Percentiles rank a stretch among this genome's conserved stretches.
Conservation (phyloP, 2,113 vertebrate genomes). For the Mesoclemmys tuberculata region DNA sequence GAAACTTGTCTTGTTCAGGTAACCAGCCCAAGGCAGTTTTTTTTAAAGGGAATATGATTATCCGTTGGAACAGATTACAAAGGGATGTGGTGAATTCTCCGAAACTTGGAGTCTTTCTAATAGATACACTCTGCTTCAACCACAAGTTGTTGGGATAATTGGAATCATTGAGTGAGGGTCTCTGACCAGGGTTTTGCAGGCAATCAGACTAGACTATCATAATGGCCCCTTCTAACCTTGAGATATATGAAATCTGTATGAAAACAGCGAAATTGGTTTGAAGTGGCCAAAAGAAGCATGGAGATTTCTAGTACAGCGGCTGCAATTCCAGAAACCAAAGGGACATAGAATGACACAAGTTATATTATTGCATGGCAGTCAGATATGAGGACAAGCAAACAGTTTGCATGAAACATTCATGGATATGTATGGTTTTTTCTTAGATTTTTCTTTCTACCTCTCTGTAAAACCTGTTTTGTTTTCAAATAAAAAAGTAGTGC, state of each 20-base stretch:
- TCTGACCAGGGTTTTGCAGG: not conserved
- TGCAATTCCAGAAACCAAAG: not conserved
- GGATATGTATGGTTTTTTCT: not conserved
- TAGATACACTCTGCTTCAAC: rapidly evolving
- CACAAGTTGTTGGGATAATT: not conserved
- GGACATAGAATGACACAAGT: not conserved
- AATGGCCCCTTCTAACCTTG: not conserved
- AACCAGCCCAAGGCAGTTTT: too few relatives aligned
- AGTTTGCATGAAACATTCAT: not conserved
- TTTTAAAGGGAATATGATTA: not conserved
- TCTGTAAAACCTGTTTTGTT: not conserved
- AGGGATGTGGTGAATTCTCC: not conserved
- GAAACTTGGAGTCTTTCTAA: not conserved
- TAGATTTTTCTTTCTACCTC: not conserved
- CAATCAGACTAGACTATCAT: not conserved
- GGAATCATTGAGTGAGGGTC: not conserved
- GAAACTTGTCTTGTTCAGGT: not conserved
- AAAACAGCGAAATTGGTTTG: not conserved
- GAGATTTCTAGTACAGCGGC: not conserved
- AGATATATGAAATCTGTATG: not conserved
- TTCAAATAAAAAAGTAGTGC: not conserved
- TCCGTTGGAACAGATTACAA: not conserved
- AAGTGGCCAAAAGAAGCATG: not conserved
- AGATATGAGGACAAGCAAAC: not conserved
- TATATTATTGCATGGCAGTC: not conserved